These are phyloP conservation scores for Porites evermanni DNA, from an alignment of 92 coral and sea anemone genomes.

Conservation along the genomic window DNA sequence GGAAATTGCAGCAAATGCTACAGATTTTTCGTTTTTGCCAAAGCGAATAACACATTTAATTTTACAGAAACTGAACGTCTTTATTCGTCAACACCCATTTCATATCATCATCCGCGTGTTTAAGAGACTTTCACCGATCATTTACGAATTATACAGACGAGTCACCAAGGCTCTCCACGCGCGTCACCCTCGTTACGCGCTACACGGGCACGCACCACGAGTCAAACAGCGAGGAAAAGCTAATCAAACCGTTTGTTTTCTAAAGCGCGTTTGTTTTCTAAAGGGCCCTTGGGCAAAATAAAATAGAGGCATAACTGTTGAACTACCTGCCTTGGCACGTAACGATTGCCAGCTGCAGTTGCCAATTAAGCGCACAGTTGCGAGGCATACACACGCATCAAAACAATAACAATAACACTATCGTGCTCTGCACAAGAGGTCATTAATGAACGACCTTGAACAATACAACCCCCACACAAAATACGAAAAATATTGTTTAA, in stretches of 20 bases:
- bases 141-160: constrained; percentile 1
- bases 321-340: constrained; percentile 1
- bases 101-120: neutral
- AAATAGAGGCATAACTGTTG: neutral
- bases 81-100: neutral
- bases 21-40: neutral
- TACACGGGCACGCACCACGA: neutral
- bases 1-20: neutral
- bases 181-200: neutral
- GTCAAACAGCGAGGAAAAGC: neutral
- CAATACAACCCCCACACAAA: constrained; percentile 23
- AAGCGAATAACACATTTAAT: no score
- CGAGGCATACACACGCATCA: neutral
- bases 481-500: constrained; percentile 4
- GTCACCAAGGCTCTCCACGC: neutral
- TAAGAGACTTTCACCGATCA: neutral
- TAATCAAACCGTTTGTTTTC: neutral
- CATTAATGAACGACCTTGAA: neutral
- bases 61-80: no score
- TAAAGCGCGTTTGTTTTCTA: neutral
- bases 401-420: constrained; percentile 12
- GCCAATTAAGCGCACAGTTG: neutral
- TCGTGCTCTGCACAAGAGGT: constrained; percentile 15
- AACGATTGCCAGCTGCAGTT: neutral
- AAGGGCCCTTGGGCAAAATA: neutral